Conservation (phyloP, 2,113 vertebrate species). For the Solea solea region DNA sequence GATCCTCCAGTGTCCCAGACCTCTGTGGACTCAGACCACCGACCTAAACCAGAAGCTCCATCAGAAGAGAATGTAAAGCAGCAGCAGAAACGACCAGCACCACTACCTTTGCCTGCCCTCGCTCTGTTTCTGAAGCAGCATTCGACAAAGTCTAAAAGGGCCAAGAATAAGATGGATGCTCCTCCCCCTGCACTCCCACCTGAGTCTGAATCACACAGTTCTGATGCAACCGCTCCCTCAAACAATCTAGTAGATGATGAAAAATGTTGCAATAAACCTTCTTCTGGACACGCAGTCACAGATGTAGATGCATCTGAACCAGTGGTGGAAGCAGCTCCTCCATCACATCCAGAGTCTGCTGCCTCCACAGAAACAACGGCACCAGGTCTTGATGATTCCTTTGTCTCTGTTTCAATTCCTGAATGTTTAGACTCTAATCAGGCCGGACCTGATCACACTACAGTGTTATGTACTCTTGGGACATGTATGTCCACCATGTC, state of each 20-base stretch:
- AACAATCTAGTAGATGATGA: not conserved
- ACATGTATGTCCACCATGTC: constrained; percentile 1
- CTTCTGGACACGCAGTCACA: not conserved
- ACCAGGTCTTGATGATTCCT: not conserved
- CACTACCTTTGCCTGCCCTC: constrained; percentile 76
- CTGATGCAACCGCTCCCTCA: not conserved
- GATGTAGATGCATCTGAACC: not conserved
- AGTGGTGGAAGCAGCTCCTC: not conserved
- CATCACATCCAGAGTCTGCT: not conserved
- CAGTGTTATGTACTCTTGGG: constrained; percentile 16
- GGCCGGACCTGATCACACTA: constrained; percentile 14
- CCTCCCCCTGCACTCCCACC: not conserved
- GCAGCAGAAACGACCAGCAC: constrained; percentile 61
- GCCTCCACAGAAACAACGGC: not conserved
- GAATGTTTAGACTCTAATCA: constrained; percentile 9
- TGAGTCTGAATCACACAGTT: constrained; percentile 13
- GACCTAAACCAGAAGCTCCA: not conserved
- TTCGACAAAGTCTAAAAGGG: constrained; percentile 68
- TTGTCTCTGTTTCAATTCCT: not conserved
- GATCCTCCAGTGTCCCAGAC: not conserved
- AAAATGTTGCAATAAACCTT: not conserved
- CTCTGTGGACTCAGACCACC: constrained; percentile 3
- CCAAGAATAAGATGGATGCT: constrained; percentile 30
- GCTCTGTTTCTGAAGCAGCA: constrained; percentile 79
- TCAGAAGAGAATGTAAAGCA: constrained; percentile 26